Conservation (phyloP, 2,797 vertebrate species). For the Rhinella marina region DNA sequence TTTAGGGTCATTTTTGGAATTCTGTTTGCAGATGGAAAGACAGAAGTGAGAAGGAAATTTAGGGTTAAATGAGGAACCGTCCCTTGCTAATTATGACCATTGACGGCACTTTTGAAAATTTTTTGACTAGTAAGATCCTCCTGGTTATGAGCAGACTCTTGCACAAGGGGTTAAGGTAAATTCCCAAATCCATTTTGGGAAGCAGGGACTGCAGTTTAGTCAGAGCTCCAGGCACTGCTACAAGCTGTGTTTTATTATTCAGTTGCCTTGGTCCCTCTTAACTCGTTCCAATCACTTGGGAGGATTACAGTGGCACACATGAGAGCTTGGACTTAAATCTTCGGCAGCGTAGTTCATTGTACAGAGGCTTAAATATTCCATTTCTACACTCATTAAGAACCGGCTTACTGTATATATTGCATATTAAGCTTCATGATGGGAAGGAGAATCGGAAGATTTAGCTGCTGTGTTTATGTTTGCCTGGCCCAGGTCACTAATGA, state of each 20-base stretch:
- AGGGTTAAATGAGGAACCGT: too few relatives aligned
- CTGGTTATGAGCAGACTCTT: neutral
- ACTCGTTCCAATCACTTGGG: slow-evolving; percentile 7
- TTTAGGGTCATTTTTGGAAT: too few relatives aligned
- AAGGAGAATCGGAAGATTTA: neutral
- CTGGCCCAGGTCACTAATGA: neutral
- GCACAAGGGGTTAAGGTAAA: slow-evolving; percentile 17
- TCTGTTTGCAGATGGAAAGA: too few relatives aligned
- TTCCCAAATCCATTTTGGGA: neutral
- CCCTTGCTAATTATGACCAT: too few relatives aligned
- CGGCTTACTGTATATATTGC: slow-evolving; percentile 34
- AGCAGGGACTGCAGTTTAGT: slow-evolving; percentile 20
- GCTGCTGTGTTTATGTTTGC: neutral
- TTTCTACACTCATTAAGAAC: slow-evolving; percentile 33
- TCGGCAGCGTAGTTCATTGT: slow-evolving; percentile 14
- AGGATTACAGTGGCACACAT: slow-evolving; percentile 40
- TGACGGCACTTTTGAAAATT: too few relatives aligned
- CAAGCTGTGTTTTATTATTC: slow-evolving; percentile 47
- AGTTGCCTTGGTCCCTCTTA: neutral
- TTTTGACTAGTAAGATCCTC: neutral
- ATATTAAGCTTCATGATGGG: slow-evolving; percentile 10
- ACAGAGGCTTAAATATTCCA: slow-evolving; percentile 34
- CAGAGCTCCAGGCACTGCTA: neutral
- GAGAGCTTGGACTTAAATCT: slow-evolving; percentile 28
- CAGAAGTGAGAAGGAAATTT: too few relatives aligned